Base-by-base conservation (phyloP, 2,888 invertebrate species). In the Salpingus planirostris region DNA sequence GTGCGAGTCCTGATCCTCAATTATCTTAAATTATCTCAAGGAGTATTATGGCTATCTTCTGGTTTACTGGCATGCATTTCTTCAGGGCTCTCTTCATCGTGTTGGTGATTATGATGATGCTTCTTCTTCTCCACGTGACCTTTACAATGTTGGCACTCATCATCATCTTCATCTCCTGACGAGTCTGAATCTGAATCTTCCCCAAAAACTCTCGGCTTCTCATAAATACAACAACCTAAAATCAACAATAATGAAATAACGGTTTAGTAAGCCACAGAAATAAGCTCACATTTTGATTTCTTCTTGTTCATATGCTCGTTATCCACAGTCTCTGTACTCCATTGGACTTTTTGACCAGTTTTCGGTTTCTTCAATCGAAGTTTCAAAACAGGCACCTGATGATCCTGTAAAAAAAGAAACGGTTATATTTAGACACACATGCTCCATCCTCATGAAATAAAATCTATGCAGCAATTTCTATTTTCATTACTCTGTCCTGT, bases 261-360 rank as follows among this genome's bases (percentile, higher is more conserved):
- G 23, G n/a, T 26, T 12, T 24, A 22, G n/a, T n/a, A n/a, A n/a
- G n/a, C n/a, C n/a, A n/a, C n/a, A n/a, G n/a, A 7, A 11, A 33
- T 21, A 24, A 27, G 65, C 78, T 75, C 68, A 91, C 95, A 95
- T 75, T 95, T 96, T 13, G 95, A 95, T 64, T 95, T 95, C 66
- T 92, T 93, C 64, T 86, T 90, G 59, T 89, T 86, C 82, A 95
- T 77, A 57, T 90, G 69, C 62, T 96, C 95, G 66, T 96, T 95
- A 64, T 96, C 95, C 8, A 96, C 84, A 1, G 93, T 92, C 49
- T 82, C 90, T 37, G 80, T 78, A 6, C 82, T 80, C 90, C 92
- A 96, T 40, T 80, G 80, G 1, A 95, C 93, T 63, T 87, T 89
- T 63, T 84, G 83, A 33, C 74, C 69, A 21, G 68, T 70, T 54